Percentiles rank a stretch among this genome's conserved stretches.
phyloP scores from a whole-genome alignment of 2,113 vertebrate genomes.

The Epinephelus lanceolatus region DNA sequence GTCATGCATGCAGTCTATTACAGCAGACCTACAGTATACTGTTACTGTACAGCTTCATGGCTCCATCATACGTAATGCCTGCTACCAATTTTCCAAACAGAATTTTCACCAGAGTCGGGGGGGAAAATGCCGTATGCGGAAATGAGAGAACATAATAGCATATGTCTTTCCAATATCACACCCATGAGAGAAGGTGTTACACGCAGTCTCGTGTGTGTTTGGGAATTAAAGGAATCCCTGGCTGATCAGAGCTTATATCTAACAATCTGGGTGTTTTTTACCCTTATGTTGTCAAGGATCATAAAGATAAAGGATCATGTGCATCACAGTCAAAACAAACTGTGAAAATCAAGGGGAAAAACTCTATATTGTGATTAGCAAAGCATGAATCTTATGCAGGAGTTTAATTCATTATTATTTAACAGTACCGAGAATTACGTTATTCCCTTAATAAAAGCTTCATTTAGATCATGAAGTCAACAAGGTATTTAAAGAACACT shows the following conservation, averaged over 20 bases:
- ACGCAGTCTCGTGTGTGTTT: neutral
- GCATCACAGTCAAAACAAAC: neutral
- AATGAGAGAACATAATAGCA: slow-evolving; percentile 26
- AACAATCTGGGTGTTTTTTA: neutral
- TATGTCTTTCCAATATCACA: slow-evolving; percentile 23
- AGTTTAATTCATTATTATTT: slow-evolving; percentile 6
- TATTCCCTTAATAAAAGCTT: neutral
- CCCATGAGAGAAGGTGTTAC: neutral
- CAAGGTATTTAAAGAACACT: neutral
- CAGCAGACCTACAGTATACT: slow-evolving; percentile 35
- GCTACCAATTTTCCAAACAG: slow-evolving; percentile 34
- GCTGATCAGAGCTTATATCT: neutral
- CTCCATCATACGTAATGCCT: slow-evolving; percentile 23
- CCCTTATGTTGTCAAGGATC: neutral
- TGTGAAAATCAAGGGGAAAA: neutral
- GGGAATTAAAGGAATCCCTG: neutral
- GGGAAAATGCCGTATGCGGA: slow-evolving; percentile 17
- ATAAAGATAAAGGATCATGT: neutral
- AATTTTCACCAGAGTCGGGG: slow-evolving; percentile 23
- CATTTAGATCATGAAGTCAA: neutral
- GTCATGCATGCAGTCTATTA: slow-evolving; percentile 68
- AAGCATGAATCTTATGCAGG: neutral
- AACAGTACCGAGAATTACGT: neutral
- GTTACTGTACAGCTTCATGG: slow-evolving; percentile 16
- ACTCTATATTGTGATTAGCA: neutral